phyloP scores from a whole-genome alignment of 2,888 invertebrate genomes.

The Ophion costatus region DNA sequence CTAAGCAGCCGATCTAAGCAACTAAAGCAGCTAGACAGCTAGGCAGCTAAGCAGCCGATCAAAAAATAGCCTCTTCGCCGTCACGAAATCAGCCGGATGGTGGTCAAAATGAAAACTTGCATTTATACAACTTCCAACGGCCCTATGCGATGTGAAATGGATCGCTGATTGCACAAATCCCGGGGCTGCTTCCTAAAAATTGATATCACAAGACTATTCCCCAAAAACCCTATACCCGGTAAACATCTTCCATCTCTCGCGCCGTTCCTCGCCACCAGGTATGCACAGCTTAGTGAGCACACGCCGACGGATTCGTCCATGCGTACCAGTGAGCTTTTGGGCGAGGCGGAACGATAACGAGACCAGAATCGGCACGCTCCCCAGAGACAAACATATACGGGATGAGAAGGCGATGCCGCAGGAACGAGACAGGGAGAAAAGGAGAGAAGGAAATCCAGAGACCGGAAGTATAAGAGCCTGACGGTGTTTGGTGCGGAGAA shows the following conservation, averaged over 20 bases:
- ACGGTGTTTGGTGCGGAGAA: neutral
- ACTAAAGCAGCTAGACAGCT: too few relatives aligned
- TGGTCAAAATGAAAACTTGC: too few relatives aligned
- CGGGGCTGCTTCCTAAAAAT: neutral
- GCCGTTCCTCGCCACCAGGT: neutral
- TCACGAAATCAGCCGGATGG: neutral
- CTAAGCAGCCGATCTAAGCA: too few relatives aligned
- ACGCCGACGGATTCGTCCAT: neutral
- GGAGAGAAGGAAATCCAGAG: neutral
- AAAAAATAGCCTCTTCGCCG: neutral
- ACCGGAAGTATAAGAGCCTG: neutral
- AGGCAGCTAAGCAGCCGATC: too few relatives aligned
- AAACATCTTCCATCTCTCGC: neutral
- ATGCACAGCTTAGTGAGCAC: neutral
- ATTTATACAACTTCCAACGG: neutral
- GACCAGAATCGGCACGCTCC: constrained; percentile 43
- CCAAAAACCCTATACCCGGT: neutral
- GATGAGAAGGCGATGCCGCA: neutral
- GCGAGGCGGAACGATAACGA: constrained; percentile 32
- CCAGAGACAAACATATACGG: neutral
- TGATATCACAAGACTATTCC: neutral
- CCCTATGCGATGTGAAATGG: neutral
- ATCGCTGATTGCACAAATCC: too few relatives aligned
- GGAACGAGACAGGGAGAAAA: neutral
- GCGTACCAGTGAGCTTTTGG: constrained; percentile 19